Base-by-base conservation (phyloP, 2,797 vertebrate species). In the Sibirionetta formosa region DNA sequence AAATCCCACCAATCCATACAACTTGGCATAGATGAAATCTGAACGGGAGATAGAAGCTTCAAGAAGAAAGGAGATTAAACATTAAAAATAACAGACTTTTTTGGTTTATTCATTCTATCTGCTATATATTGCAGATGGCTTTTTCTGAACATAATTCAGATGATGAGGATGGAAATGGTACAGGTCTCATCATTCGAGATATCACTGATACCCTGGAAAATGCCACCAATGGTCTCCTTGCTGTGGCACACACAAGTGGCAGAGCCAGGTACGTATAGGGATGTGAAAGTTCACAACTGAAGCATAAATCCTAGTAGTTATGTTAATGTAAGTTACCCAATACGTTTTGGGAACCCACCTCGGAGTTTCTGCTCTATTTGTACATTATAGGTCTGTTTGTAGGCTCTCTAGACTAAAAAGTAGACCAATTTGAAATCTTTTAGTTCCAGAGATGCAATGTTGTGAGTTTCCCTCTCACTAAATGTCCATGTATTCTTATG, bases 111-210 rank as follows among this genome's bases (percentile, higher is more conserved):
- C 54, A 48, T 82, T 71, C 54, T 58, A 1, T 60, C 57, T 84
- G 16, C 80, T 94, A 23, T 95, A 12, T 54, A 73, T 58, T 81
- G 75, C 95, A 98, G 97, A 46, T 95, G 79, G 65, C 94, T 58
- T 96, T 98, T 90, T 93, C 97, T 35, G 97, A 97, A 48, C 94
- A 81, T 50, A 31, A 14, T 65, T 58, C 71, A 64, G 44, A 79
- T 58, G 35, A 91, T 29, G 94, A 96, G 77, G 90, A 86, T 75
- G 96, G 90, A 77, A 95, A 77, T 70, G 94, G 94, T 29, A 75
- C 93, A 14, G 96, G 96, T 42, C 87, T 92, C 72, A 84, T 97
- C 63, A 95, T 97, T 71, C 86, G 91, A 56, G 96, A 92, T 75
- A 68, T 96, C 91, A 97, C 96, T 7, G 82, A 96, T 56, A 88